phyloP scores from a whole-genome alignment of 2,797 vertebrate genomes.

The Smutsia temminckii region DNA sequence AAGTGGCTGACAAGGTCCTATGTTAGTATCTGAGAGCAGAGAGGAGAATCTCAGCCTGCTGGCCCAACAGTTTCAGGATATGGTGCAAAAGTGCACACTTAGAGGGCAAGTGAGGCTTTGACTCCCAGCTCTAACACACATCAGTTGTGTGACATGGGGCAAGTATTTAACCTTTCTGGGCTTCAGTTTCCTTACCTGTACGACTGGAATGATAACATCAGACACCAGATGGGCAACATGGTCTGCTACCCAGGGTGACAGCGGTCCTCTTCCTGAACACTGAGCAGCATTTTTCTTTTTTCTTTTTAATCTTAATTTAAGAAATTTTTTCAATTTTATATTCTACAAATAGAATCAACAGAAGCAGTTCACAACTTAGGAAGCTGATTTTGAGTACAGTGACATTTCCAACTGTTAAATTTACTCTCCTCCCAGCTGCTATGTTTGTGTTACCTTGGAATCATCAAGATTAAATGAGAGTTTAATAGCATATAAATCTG shows the following conservation, averaged over 20 bases:
- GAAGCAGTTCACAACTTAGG: constrained; percentile 68
- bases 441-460: constrained; percentile 62
- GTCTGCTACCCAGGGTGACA: too few relatives aligned
- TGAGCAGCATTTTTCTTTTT: background rate
- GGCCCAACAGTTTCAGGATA: background rate
- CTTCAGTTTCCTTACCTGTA: constrained; percentile 7
- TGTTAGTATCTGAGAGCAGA: too few relatives aligned
- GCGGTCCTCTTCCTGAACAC: background rate
- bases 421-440: constrained; percentile 55
- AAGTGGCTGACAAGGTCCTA: background rate
- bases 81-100: background rate
- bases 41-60: background rate
- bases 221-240: background rate
- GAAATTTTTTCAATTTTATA: constrained; percentile 18
- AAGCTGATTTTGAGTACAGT: constrained; percentile 53
- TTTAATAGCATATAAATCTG: constrained; percentile 43
- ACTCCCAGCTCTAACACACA: background rate
- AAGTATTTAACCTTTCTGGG: background rate
- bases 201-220: background rate
- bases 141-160: background rate
- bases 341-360: constrained; percentile 72
- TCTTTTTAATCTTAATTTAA: constrained; percentile 40
- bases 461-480: constrained; percentile 57
- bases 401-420: constrained; percentile 73
- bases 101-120: background rate